Base-by-base conservation (phyloP, 2,888 invertebrate genomes). In the Cheilosia vernalis region DNA sequence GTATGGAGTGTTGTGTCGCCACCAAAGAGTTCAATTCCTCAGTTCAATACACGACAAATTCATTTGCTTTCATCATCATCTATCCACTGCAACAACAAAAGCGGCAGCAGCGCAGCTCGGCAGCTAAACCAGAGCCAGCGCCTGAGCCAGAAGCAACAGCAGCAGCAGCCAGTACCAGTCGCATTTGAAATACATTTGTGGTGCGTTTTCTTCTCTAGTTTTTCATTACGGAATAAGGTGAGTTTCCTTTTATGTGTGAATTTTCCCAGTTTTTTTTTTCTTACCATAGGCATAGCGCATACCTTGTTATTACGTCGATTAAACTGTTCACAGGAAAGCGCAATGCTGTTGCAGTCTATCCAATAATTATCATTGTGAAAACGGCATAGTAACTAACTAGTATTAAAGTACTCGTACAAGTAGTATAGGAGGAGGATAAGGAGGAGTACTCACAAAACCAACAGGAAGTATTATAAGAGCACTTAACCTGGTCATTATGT, bases 161-260 rank as follows among this genome's bases (percentile, higher is more conserved):
- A 55, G 30, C 69, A 55, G 17, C 40, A 53, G 47, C 63, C 44
- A 79, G 58, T 44, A 60, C 61, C 73, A 73, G 61, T 61, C 78
- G 56, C 73, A 84, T 84, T 84, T 76, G 79, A 84, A 79, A 74
- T 66, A 79, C 79, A 79, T 84, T 84, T 84, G 84, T 84, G 74
- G 84, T 84, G 84, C 79, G 84, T 84, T 84, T 84, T 79, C 84
- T 74, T 84, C 47, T 55, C 53, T 78, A 78, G 78, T 74, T 79
- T 84, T 78, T 78, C 73, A 84, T 79, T 84, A 79, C 84, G 79
- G 84, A 84, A 79, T 84, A 84, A 74, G 84, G 84, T 84, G 84
- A 84, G 84, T 84, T 84, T 84, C 84, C 84, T 84, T 84, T 84
- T 84, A 84, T 79, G 84, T 84, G 74, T 74, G 79, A 84, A 84